phyloP scores from a whole-genome alignment of 2,888 invertebrate genomes.

The Pristionchus japonicus region DNA sequence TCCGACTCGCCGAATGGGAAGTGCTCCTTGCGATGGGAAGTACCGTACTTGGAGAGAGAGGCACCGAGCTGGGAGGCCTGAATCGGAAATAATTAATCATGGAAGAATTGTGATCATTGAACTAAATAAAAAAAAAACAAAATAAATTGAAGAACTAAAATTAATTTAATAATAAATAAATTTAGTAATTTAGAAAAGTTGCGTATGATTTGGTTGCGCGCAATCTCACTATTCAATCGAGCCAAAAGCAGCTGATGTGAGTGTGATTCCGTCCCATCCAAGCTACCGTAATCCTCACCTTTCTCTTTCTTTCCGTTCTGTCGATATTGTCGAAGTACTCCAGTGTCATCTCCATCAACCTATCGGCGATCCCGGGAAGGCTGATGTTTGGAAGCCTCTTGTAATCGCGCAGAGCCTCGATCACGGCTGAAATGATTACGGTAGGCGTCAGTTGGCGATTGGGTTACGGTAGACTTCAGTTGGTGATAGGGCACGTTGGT shows the following conservation, averaged over 20 bases:
- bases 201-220: no score
- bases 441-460: background rate
- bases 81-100: background rate
- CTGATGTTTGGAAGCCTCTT: background rate
- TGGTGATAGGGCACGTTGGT: background rate
- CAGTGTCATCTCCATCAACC: background rate
- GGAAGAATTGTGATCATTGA: no score
- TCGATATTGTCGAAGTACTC: background rate
- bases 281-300: background rate
- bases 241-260: no score
- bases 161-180: background rate
- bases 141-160: background rate
- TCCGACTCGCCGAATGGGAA: constrained; percentile 30
- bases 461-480: background rate
- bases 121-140: background rate
- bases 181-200: background rate
- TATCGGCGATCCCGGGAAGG: background rate
- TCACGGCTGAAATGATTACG: background rate
- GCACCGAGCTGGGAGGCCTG: background rate
- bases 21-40: background rate
- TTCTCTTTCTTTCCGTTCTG: background rate
- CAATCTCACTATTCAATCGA: no score
- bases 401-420: background rate
- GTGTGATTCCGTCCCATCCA: no score
- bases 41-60: background rate